These are phyloP conservation scores for Gymnoscopelus braueri DNA, from an alignment of 2,797 vertebrate genomes.

Conservation along the genomic window DNA sequence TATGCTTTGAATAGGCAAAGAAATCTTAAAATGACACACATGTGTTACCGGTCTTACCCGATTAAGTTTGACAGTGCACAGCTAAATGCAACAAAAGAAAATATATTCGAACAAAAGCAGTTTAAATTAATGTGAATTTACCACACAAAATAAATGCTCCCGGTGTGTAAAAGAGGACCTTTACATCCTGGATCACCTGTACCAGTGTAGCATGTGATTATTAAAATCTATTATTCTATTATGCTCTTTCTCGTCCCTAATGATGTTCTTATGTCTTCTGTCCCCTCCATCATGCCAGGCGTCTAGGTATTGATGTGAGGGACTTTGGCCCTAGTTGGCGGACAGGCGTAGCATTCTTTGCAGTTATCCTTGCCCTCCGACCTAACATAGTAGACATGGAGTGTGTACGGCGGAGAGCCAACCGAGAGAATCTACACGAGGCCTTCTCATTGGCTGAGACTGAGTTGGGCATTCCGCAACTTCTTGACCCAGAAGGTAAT, in stretches of 20 bases:
- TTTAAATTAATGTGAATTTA: too few species aligned
- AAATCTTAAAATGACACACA: too few species aligned
- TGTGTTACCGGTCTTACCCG: too few species aligned
- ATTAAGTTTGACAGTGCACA: background rate
- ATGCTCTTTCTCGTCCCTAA: background rate
- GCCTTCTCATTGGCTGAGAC: constrained; percentile 93
- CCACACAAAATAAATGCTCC: too few species aligned
- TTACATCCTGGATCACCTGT: too few species aligned
- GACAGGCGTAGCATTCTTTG: constrained; percentile 92
- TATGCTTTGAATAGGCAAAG: too few species aligned
- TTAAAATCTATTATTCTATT: background rate
- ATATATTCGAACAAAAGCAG: too few species aligned
- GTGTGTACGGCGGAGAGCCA: constrained; percentile 83
- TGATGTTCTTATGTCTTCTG: constrained; percentile 25
- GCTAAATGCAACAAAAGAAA: too few species aligned
- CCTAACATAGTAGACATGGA: constrained; percentile 94
- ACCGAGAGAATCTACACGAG: constrained; percentile 92
- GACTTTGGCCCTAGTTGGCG: constrained; percentile 98
- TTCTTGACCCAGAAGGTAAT: constrained; percentile 96
- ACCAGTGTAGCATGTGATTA: background rate
- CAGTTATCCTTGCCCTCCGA: constrained; percentile 90
- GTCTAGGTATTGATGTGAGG: constrained; percentile 89
- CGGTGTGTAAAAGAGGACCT: too few species aligned
- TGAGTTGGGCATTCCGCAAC: constrained; percentile 91
- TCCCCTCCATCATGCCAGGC: constrained; percentile 72